Percentiles rank a stretch among this genome's conserved stretches.
phyloP scores from a whole-genome alignment of 2,888 invertebrate genomes.

The Ctenicera cuprea region DNA sequence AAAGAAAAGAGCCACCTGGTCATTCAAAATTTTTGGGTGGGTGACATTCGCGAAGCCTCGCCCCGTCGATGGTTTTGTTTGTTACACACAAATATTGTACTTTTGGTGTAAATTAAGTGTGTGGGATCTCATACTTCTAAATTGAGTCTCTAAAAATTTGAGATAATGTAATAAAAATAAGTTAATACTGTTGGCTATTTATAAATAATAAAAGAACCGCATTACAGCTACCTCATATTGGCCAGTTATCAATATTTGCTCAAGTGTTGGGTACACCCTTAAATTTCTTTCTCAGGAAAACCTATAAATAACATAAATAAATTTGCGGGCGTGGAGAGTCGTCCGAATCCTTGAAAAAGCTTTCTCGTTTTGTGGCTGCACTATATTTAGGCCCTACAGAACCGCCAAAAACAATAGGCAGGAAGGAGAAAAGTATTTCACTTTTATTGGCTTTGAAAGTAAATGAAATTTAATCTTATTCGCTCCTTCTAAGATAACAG shows the following conservation, averaged over 20 bases:
- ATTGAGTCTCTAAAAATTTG: no score
- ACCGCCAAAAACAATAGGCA: neutral
- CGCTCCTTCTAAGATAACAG: neutral
- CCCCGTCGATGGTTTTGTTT: no score
- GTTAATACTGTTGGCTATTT: no score
- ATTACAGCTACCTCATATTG: no score
- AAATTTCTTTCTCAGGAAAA: constrained; percentile 25
- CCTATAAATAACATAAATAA: constrained; percentile 30
- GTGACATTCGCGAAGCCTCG: no score
- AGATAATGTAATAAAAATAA: no score
- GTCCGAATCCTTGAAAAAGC: constrained; percentile 1
- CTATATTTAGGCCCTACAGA: neutral
- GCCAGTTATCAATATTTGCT: neutral
- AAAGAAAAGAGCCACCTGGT: no score
- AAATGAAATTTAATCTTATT: neutral
- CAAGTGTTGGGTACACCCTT: neutral
- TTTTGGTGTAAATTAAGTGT: no score
- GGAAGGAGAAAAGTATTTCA: neutral
- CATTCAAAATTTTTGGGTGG: no score
- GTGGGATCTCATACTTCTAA: no score
- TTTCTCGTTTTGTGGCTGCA: neutral
- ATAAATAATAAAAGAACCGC: no score
- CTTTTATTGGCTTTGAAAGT: neutral
- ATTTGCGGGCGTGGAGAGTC: neutral
- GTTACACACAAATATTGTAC: no score